phyloP scores from a whole-genome alignment of 2,113 vertebrate species.

The Aldabrachelys gigantea region DNA sequence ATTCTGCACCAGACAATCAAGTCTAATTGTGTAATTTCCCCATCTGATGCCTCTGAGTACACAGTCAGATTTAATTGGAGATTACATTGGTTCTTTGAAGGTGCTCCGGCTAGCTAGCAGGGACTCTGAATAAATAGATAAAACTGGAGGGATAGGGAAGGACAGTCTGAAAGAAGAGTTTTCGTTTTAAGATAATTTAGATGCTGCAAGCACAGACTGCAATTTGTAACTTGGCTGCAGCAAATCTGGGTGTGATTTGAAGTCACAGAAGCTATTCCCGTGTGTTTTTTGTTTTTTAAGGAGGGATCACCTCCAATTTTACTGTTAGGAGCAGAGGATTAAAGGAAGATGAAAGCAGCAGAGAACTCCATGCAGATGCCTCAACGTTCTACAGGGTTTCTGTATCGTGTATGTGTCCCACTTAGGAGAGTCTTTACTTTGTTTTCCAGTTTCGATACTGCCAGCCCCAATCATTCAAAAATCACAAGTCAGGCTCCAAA shows the following conservation, averaged over 20 bases:
- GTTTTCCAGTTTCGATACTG: neutral
- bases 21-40: conserved; percentile 74
- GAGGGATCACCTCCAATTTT: accelerated
- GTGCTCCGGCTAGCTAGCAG: conserved; percentile 37
- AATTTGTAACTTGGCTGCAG: neutral
- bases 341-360: neutral
- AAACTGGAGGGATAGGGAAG: conserved; percentile 54
- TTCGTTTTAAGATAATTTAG: conserved; percentile 57
- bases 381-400: neutral
- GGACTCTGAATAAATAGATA: conserved; percentile 71
- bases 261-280: neutral
- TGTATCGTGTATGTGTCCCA: neutral
- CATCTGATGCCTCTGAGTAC: conserved; percentile 62
- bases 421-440: neutral
- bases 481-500: neutral
- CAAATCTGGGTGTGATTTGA: accelerated
- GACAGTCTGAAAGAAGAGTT: conserved; percentile 68
- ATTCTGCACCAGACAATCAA: conserved; percentile 68
- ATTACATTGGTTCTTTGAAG: conserved; percentile 74
- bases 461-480: neutral
- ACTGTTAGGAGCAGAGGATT: neutral
- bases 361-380: accelerated
- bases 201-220: neutral
- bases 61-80: conserved; percentile 76
- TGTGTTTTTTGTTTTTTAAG: neutral